Evolutionary conservation across 2,797 vertebrate genomes (phyloP), one percentile per base, ranked within the genome.

Genomic region (Sebastes hopkinsi): DNA sequence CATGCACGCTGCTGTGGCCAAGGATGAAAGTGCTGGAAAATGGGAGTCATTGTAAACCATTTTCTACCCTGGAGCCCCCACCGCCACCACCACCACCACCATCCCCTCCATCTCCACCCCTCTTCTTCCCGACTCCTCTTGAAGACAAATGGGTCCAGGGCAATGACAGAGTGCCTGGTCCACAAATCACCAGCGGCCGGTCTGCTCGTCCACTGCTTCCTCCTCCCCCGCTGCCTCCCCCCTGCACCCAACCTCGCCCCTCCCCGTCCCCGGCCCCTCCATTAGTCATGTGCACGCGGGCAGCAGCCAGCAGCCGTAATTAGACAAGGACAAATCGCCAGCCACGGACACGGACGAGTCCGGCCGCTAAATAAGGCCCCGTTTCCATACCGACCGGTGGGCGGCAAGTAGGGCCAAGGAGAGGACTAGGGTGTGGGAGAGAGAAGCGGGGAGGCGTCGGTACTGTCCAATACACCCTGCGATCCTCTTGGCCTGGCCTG

Each of bases 251-350:
- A 94, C 94, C 95, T 93, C 93, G 87, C 90, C 94, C 92, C 87
- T 89, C 84, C 95, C 95, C 89, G 20, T 84, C 92, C 91, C 87
- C 82, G 72, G 92, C 87, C 92, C 93, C 92, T 95, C 96, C 96
- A 97, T 98, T 96, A 97, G 95, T 98, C 97, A 98, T 96, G 96
- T 97, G 94, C 95, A 95, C 92, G 90, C 94, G 92, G 96, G 94
- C 96, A 97, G 96, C 92, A 96, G 95, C 97, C 96, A 96, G 95
- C 94, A 95, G 95, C 95, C 92, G 96, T 97, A 98, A 99, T 98
- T 96, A 98, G 97, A 98, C 97, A 98, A 97, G 96, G 96, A 97
- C 97, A 98, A 97, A 98, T 96, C 92, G 94, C 94, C 77, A 64
- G 91, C 90, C 72, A 16, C 81, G 66, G 95, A 95, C 95, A 95